phyloP scores from a whole-genome alignment of 2,113 vertebrate species.

The Pseudopipra pipra region DNA sequence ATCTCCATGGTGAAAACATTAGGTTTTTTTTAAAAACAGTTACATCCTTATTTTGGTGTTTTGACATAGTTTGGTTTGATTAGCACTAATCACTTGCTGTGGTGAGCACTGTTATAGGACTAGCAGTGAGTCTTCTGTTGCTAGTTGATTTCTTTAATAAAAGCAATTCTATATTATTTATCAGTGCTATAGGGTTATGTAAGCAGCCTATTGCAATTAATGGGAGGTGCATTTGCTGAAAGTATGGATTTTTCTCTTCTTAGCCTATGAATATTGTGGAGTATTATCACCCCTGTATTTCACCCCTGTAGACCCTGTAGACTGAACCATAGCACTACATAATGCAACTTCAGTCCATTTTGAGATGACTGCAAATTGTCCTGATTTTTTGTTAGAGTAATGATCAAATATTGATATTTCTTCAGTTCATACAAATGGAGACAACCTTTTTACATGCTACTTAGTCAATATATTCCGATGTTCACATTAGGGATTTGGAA shows the following conservation, averaged over 20 bases:
- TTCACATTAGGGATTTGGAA: constrained; percentile 81
- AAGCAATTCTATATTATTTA: constrained; percentile 47
- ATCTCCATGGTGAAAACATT: background rate
- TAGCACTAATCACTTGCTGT: background rate
- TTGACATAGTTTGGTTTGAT: background rate
- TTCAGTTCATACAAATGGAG: constrained; percentile 75
- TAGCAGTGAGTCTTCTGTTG: background rate
- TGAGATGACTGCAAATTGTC: constrained; percentile 74
- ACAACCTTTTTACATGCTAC: constrained; percentile 66
- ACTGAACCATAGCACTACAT: constrained; percentile 58
- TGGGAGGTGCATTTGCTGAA: constrained; percentile 41
- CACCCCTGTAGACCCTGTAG: constrained; percentile 44
- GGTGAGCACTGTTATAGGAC: background rate
- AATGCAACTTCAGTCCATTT: constrained; percentile 69
- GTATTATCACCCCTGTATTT: constrained; percentile 47
- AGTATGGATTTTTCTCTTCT: constrained; percentile 71
- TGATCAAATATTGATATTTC: constrained; percentile 81
- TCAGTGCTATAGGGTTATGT: background rate
- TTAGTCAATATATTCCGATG: constrained; percentile 79
- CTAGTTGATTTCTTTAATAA: constrained; percentile 37
- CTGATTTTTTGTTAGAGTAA: constrained; percentile 74
- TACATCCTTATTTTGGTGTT: background rate
- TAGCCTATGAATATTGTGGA: constrained; percentile 54
- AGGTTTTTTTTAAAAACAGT: background rate
- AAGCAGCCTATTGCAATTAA: constrained; percentile 57